Percentiles rank a stretch among this genome's conserved stretches.
These are phyloP conservation scores for Chaetops frenatus DNA, from an alignment of 2,113 vertebrate genomes.

Conservation along the genomic window DNA sequence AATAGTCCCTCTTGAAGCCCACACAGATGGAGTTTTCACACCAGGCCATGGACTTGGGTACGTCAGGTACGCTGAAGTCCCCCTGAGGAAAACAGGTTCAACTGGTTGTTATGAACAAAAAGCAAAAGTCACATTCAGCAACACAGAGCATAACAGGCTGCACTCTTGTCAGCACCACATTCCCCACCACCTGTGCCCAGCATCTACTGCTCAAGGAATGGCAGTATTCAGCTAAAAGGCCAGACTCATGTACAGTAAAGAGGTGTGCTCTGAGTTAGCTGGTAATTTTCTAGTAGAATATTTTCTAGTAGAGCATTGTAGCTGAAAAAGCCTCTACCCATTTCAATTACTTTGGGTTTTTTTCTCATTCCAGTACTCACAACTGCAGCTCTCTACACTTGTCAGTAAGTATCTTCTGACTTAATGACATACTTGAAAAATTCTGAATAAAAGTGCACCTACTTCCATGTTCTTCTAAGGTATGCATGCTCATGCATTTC, in stretches of 20 bases:
- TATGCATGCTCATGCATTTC: not conserved
- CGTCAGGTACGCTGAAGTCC: conserved; percentile 90
- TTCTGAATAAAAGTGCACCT: not conserved
- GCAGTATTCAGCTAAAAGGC: not conserved
- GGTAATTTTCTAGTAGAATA: not conserved
- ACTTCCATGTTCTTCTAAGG: not conserved
- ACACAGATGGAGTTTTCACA: conserved; percentile 98
- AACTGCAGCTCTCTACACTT: not conserved
- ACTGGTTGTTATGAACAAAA: not conserved
- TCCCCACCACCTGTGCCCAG: not conserved
- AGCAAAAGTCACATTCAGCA: not conserved
- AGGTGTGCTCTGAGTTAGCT: not conserved
- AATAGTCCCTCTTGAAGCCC: conserved; percentile 98
- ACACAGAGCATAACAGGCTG: not conserved
- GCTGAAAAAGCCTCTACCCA: not conserved
- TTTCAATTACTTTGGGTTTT: not conserved
- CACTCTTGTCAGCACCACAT: fast-evolving
- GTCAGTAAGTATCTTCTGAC: not conserved
- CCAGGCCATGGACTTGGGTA: conserved; percentile 99
- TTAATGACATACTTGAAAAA: not conserved
- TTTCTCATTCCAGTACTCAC: not conserved
- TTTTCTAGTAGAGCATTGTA: not conserved
- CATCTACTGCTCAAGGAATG: not conserved
- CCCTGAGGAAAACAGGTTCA: conserved; percentile 71
- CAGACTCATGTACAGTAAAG: not conserved